These are phyloP conservation scores for Semicossyphus pulcher DNA, from an alignment of 2,113 vertebrate species.

Conservation along the genomic window DNA sequence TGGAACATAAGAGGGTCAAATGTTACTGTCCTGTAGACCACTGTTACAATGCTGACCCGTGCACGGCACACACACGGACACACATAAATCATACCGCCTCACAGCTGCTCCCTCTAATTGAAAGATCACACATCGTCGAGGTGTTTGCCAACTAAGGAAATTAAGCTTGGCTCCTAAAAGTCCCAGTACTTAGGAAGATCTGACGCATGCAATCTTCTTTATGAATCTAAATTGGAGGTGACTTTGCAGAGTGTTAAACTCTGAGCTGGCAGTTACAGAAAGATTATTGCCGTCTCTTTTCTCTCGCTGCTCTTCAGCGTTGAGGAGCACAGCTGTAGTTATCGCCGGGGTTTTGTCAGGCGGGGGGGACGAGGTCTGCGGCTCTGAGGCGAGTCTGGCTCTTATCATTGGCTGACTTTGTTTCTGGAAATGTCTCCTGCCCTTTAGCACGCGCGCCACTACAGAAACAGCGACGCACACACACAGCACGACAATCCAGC, in stretches of 20 bases:
- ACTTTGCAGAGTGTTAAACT: slow-evolving; percentile 71
- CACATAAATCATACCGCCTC: slow-evolving; percentile 38
- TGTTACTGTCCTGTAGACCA: slow-evolving; percentile 23
- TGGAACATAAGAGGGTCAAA: slow-evolving; percentile 55
- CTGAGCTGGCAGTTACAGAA: slow-evolving; percentile 60
- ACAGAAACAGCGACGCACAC: background rate
- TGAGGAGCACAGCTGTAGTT: slow-evolving; percentile 21
- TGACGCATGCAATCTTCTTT: slow-evolving; percentile 69
- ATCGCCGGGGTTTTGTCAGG: slow-evolving; percentile 41
- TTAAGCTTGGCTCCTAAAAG: slow-evolving; percentile 64
- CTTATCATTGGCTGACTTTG: slow-evolving; percentile 50
- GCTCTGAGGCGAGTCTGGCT: slow-evolving; percentile 19
- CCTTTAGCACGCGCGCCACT: background rate
- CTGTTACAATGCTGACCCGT: slow-evolving; percentile 30
- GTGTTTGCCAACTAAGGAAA: slow-evolving; percentile 71
- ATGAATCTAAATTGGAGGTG: slow-evolving; percentile 75
- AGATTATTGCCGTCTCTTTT: slow-evolving; percentile 52
- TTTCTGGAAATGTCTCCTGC: slow-evolving; percentile 44
- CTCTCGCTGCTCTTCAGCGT: slow-evolving; percentile 22
- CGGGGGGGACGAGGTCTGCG: slow-evolving; percentile 14
- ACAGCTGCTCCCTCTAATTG: slow-evolving; percentile 60
- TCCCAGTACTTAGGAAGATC: slow-evolving; percentile 62
- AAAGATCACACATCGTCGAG: slow-evolving; percentile 52
- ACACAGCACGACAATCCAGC: no score
- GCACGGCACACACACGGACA: background rate